Base-by-base conservation (phyloP, 2,113 vertebrate genomes). In the Parotia lawesii region DNA sequence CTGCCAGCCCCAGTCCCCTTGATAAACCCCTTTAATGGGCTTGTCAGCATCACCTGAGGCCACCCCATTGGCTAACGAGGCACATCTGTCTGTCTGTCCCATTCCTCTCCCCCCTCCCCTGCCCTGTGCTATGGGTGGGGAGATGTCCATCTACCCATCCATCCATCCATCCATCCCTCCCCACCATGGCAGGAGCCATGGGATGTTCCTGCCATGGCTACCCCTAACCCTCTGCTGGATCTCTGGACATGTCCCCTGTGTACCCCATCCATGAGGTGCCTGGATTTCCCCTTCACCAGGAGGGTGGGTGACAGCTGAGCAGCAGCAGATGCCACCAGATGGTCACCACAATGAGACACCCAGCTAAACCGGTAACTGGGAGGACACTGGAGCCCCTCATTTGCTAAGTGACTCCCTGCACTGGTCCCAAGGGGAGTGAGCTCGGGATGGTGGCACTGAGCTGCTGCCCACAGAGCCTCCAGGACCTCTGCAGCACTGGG, bases 311-410 rank as follows among this genome's bases (percentile, higher is more conserved):
- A 53, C 80, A 83, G 71, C 87, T 85, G 64, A 85, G 66, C 45
- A 87, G 58, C 51, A 53, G 89, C 86, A 89, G 89, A 70, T 91
- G 91, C 57, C 87, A 92, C 91, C 95, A 97, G 94, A 96, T 90
- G 96, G 91, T 75, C 85, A 40, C 78, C 44, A 31, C 70, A 50
- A 38, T 0, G 2, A 6, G 47, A 67, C 18, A 50, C 56, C 21
- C 0, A 0, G 70, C 50, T 92, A 73, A 94, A 85, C 50, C 2
- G 0, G 40, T 94, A 19, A 79, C 51, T 4, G 18, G 61, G 82
- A 75, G 71, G 57, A 31, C 4, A 4, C 53, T 47, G 61, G 60
- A 90, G 69, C 54, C 44, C 58, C 54, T 90, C 69, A n/a, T 90
- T 79, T 64, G 11, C 61, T 71, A 29, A 94, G 38, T 85, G 94